phyloP scores from a whole-genome alignment of 92 coral and sea anemone species.

The Virgularia gustaviana region DNA sequence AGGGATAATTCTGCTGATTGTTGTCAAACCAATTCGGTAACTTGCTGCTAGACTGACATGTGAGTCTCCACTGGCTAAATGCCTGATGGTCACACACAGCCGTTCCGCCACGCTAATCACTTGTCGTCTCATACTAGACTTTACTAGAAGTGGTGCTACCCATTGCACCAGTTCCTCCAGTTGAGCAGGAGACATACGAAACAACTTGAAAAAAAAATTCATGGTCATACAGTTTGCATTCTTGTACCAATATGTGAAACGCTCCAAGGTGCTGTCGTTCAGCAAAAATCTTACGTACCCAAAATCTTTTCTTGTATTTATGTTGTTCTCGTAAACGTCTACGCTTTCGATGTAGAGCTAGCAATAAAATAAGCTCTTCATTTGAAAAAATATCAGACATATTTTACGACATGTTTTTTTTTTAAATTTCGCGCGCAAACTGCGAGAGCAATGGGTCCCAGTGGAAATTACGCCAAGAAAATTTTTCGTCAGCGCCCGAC shows the following conservation, averaged over 20 bases:
- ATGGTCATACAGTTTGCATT: constrained; percentile 23
- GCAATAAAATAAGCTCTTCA: no score
- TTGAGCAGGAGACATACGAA: constrained; percentile 29
- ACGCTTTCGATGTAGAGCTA: no score
- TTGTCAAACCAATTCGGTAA: constrained; percentile 15
- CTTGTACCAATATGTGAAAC: constrained; percentile 18
- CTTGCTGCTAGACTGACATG: background rate
- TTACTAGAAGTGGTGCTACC: constrained; percentile 28
- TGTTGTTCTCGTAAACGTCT: no score
- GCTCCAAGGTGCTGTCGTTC: constrained; percentile 19
- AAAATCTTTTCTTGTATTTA: constrained; percentile 29
- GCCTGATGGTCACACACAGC: constrained; percentile 36
- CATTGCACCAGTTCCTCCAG: constrained; percentile 27
- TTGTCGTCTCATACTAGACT: background rate
- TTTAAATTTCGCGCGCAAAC: no score
- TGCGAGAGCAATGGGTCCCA: no score
- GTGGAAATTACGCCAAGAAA: no score
- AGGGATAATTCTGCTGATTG: constrained; percentile 13
- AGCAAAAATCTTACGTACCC: constrained; percentile 23
- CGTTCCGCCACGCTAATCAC: constrained; percentile 19
- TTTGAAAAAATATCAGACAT: no score
- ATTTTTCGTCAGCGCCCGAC: no score
- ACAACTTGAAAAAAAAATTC: constrained; percentile 24
- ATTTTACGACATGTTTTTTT: no score
- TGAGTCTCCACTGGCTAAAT: constrained; percentile 17